Evolutionary conservation across 2,888 invertebrate genomes (phyloP), one percentile per base, ranked within the genome.

Genomic region (Phortica magna): DNA sequence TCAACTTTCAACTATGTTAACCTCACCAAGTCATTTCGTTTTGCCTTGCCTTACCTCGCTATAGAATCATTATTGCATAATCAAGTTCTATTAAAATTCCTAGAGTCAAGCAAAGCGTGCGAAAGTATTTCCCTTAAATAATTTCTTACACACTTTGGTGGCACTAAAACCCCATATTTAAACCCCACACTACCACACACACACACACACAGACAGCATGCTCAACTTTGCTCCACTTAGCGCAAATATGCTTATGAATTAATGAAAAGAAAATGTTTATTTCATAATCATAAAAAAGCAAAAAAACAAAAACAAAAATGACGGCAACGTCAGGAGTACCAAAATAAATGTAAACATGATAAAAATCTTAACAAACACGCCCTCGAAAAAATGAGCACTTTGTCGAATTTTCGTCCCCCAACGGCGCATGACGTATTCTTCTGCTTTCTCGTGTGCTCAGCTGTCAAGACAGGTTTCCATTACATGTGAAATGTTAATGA

Each of bases 211-310:
- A n/a, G n/a, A 55, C 55, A 14, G 14, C 31, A 31, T 31, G 31
- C 31, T 31, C 31, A 31, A 31, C 48, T 48, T 48, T 48, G 48
- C 68, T 9, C 83, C 85, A 86, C 87, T 85, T 83, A 86, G 86
- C 84, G 83, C 83, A 86, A 87, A 87, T 87, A 83, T 86, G 84
- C 83, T 83, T 87, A 86, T 87, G 87, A 85, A 87, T 86, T 86
- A 86, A 86, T 86, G 84, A 87, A 87, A 87, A 84, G 87, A 86
- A 87, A 86, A 86, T 83, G 85, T 87, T 85, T 83, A 78, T 86
- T 72, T 82, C 84, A 81, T 73, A 65, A 41, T 7, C 61, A n/a
- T 73, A 73, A 59, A 39, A 41, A 41, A 65, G 6, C 2, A 64
- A 65, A 61, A 61, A 64, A 39, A 31, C 3, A 12, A 64, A 31